Evolutionary conservation across 2,888 invertebrate genomes (phyloP).

Genomic region (Dichetophora obliterata): DNA sequence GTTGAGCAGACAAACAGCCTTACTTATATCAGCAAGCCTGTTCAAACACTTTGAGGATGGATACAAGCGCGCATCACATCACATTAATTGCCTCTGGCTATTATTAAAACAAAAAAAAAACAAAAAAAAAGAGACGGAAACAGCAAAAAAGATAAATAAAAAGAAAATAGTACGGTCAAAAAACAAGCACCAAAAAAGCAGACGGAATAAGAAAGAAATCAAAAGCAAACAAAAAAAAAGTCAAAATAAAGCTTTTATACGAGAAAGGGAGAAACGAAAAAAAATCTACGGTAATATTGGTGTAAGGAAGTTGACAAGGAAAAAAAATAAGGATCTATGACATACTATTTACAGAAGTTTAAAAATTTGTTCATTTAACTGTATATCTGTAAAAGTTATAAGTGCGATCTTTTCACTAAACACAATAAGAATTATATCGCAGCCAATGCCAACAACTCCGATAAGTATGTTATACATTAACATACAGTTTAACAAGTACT

Average conservation of each 20-base stretch:
- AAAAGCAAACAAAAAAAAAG: neutral
- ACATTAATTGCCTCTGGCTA: slow-evolving; percentile 23
- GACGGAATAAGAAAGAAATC: neutral
- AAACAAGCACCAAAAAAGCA: neutral
- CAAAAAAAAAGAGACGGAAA: neutral
- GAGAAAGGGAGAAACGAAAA: neutral
- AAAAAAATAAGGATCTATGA: no score
- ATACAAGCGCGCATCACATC: slow-evolving; percentile 2
- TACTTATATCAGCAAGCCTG: neutral
- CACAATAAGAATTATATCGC: no score
- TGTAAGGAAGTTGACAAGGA: no score
- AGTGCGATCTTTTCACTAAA: no score
- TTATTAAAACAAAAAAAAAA: slow-evolving; percentile 3
- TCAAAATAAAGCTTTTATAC: neutral
- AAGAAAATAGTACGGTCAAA: neutral
- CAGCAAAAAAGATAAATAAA: neutral
- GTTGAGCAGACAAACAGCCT: neutral
- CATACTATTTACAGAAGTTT: no score
- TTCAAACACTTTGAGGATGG: neutral
- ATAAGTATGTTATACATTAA: no score
- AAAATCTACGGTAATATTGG: no score
- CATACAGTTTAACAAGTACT: no score
- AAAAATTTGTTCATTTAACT: no score
- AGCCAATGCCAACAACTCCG: no score
- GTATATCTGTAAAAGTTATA: no score